Evolutionary conservation across 2,113 vertebrate genomes (phyloP), one percentile per base, ranked within the genome.

Genomic region (Syngnathus typhle): DNA sequence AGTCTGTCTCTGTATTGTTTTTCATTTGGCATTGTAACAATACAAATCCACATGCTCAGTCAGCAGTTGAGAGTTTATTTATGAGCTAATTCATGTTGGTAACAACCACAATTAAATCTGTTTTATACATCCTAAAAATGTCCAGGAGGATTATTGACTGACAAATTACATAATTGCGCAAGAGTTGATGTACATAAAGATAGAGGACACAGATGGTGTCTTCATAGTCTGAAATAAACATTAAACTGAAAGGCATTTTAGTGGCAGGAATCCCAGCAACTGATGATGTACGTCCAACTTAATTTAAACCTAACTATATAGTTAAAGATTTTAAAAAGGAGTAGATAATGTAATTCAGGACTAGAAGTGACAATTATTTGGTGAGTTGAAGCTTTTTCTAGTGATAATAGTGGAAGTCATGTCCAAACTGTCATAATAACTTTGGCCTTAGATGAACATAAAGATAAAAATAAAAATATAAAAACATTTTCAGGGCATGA

Each of bases 171-270:
- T 54, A 38, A 61, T n/a, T 49, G 7, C 46, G 52, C 32, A 36
- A 59, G 51, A 60, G 65, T 36, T 74, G 47, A 56, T 71, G 51
- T 77, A 70, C 72, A 65, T 71, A 71, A 64, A 39, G 60, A 16
- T 58, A 58, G 54, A 74, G 43, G 74, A 47, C 64, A 77, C 72
- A 73, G 74, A 76, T 75, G 74, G 72, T 73, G 47, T 67, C 43
- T 49, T 75, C 49, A 78, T 68, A 70, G 52, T 67, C 44, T 49
- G 47, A 72, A 60, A 79, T 74, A 74, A 44, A 54, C 39, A 18
- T n/a, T 38, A 5, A 18, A 13, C 62, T 63, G 47, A 41, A 61
- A 67, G 54, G 16, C 55, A 18, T 65, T 68, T n/a, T 54, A 9
- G 12, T 55, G 58, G 32, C 58, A 74, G 55, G 51, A 69, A 68